phyloP scores from a whole-genome alignment of 2,797 vertebrate species.

The Octomys mimax region DNA sequence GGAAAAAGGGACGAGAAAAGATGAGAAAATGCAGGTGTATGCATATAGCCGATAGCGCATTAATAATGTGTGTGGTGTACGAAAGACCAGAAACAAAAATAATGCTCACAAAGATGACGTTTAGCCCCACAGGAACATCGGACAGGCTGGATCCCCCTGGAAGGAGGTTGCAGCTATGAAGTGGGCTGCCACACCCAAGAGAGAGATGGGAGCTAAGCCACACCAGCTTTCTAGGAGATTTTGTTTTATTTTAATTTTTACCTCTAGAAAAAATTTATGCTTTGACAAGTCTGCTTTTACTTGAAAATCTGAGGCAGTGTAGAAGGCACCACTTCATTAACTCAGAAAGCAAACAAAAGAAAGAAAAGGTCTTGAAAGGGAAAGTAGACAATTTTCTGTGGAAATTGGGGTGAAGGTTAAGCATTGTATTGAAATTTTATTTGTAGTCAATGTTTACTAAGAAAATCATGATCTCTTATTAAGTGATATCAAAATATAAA shows the following conservation, averaged over 20 bases:
- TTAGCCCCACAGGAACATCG: conserved; percentile 67
- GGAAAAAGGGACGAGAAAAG: conserved; percentile 73
- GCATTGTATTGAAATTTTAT: not conserved
- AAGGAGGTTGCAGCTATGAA: conserved; percentile 71
- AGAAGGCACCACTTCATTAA: conserved; percentile 7
- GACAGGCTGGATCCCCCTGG: conserved; percentile 64
- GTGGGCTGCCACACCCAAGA: conserved; percentile 76
- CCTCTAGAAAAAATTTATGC: conserved; percentile 71
- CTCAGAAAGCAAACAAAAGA: not conserved
- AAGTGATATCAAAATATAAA: conserved; percentile 17
- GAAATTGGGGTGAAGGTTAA: not conserved
- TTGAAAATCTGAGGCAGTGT: conserved; percentile 15
- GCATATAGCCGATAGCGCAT: conserved; percentile 74
- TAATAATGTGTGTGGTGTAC: conserved; percentile 72
- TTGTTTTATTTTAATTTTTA: conserved; percentile 55
- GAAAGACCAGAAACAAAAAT: conserved; percentile 77
- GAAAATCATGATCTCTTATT: conserved; percentile 25
- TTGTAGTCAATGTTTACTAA: not conserved
- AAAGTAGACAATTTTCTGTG: conserved; percentile 40
- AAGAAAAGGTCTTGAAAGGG: not conserved
- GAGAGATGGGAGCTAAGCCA: conserved; percentile 22
- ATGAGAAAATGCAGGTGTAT: conserved; percentile 83
- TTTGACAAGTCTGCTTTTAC: conserved; percentile 76
- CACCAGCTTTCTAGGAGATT: not conserved
- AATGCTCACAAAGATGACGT: conserved; percentile 70